Evolutionary conservation across 1,140 invertebrate genomes (phyloP).

Genomic region (Cheumatopsyche charites): DNA sequence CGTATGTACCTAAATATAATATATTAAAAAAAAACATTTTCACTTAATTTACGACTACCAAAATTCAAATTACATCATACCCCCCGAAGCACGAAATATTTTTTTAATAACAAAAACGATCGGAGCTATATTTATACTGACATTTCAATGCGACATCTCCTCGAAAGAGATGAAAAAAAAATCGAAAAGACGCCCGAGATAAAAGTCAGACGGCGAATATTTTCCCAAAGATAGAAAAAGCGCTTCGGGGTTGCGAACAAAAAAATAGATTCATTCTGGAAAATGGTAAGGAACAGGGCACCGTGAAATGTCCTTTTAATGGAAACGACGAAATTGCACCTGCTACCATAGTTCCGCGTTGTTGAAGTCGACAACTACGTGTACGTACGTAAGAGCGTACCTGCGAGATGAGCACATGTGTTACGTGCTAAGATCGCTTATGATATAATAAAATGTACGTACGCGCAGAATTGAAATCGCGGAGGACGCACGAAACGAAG

Average conservation of each 20-base stretch:
- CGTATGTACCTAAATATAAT: too few species aligned
- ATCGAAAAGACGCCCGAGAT: too few species aligned
- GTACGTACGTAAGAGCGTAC: background rate
- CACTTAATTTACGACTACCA: too few species aligned
- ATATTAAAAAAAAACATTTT: too few species aligned
- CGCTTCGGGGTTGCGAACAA: background rate
- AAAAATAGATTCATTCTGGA: constrained; percentile 25
- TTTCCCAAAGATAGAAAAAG: too few species aligned
- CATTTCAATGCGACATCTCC: too few species aligned
- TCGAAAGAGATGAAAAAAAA: too few species aligned
- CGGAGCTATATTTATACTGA: too few species aligned
- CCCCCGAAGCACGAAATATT: too few species aligned
- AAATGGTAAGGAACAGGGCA: constrained; percentile 29
- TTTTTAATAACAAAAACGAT: too few species aligned
- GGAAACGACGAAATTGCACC: constrained; percentile 42
- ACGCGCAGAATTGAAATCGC: background rate
- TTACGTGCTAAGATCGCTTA: background rate
- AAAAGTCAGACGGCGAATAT: too few species aligned
- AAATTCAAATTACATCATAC: too few species aligned
- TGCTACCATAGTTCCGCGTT: constrained; percentile 31
- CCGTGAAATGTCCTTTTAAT: constrained; percentile 46
- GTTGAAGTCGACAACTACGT: constrained; percentile 21
- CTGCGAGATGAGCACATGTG: constrained; percentile 7
- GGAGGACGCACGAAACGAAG: background rate
- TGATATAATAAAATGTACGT: background rate